A percentile compares a stretch with the other conserved stretches of the same genome.
These are phyloP conservation scores for Tylochromis polylepis DNA, from an alignment of 2,113 vertebrate species.

Conservation along the genomic window DNA sequence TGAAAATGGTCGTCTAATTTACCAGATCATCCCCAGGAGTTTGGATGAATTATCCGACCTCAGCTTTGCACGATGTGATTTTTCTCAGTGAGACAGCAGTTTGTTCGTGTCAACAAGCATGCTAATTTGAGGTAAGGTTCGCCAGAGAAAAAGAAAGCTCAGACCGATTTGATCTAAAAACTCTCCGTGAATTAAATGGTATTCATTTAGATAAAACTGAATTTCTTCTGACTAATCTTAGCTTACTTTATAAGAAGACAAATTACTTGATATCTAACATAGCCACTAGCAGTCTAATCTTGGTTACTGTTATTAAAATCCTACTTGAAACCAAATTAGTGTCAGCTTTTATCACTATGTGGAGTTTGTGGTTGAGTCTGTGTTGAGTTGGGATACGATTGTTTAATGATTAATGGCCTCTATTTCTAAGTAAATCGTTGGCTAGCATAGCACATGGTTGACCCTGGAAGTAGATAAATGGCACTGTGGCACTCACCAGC, in stretches of 20 bases:
- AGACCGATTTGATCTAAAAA: not conserved
- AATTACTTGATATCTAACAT: too few relatives aligned
- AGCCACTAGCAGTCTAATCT: not conserved
- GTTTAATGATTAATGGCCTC: not conserved
- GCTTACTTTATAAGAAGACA: not conserved
- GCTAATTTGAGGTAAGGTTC: not conserved
- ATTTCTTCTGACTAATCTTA: not conserved
- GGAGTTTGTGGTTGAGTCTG: not conserved
- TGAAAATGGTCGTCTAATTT: not conserved
- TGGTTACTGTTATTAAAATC: not conserved
- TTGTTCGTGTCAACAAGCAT: not conserved
- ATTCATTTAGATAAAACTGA: not conserved
- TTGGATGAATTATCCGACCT: not conserved
- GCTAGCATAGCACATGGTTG: not conserved
- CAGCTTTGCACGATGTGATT: not conserved
- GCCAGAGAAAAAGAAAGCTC: not conserved
- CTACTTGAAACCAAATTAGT: not conserved
- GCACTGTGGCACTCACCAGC: not conserved
- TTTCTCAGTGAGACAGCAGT: not conserved
- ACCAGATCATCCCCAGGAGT: not conserved
- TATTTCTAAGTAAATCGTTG: not conserved
- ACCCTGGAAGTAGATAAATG: not conserved
- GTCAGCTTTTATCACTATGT: not conserved
- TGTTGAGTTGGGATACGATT: not conserved
- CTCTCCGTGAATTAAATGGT: not conserved